These are phyloP conservation scores for Bhutanitis thaidina DNA, from an alignment of 2,888 invertebrate genomes.

Conservation along the genomic window DNA sequence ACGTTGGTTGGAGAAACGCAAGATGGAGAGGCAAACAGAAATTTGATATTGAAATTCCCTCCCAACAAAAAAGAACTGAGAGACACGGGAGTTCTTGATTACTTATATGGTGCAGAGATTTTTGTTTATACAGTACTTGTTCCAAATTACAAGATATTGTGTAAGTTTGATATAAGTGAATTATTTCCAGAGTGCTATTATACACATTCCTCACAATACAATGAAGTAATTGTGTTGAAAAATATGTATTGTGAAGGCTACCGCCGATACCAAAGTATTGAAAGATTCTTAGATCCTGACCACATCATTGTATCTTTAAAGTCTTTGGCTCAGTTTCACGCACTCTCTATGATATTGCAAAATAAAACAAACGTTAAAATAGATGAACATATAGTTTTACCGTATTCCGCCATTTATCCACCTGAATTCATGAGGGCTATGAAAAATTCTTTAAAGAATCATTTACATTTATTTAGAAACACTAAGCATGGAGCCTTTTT, in stretches of 20 bases:
- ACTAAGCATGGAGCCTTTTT: conserved; percentile 21
- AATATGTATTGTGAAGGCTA: conserved; percentile 24
- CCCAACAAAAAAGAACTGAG: conserved; percentile 12
- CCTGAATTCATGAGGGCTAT: conserved; percentile 14
- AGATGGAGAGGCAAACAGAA: conserved; percentile 5
- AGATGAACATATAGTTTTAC: neutral
- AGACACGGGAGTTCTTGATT: conserved; percentile 16
- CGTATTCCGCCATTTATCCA: conserved; percentile 10
- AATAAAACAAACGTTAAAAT: neutral
- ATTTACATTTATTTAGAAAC: conserved; percentile 20
- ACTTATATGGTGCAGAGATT: conserved; percentile 24
- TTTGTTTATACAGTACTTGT: conserved; percentile 23
- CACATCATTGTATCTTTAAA: conserved; percentile 12
- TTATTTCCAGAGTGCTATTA: conserved; percentile 25
- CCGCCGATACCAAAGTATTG: conserved; percentile 9
- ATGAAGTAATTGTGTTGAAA: conserved; percentile 25
- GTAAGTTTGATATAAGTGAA: conserved; percentile 19
- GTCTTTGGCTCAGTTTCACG: conserved; percentile 10
- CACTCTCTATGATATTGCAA: conserved; percentile 9
- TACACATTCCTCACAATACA: conserved; percentile 18
- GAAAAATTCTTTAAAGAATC: conserved; percentile 17
- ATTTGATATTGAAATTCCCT: conserved; percentile 25
- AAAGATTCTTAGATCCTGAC: conserved; percentile 17
- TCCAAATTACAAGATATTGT: conserved; percentile 21
- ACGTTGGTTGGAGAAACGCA: conserved; percentile 18